A percentile compares a stretch with the other conserved stretches of the same genome.
These are phyloP conservation scores for Prunella himalayana DNA, from an alignment of 2,113 vertebrate species.

Conservation along the genomic window DNA sequence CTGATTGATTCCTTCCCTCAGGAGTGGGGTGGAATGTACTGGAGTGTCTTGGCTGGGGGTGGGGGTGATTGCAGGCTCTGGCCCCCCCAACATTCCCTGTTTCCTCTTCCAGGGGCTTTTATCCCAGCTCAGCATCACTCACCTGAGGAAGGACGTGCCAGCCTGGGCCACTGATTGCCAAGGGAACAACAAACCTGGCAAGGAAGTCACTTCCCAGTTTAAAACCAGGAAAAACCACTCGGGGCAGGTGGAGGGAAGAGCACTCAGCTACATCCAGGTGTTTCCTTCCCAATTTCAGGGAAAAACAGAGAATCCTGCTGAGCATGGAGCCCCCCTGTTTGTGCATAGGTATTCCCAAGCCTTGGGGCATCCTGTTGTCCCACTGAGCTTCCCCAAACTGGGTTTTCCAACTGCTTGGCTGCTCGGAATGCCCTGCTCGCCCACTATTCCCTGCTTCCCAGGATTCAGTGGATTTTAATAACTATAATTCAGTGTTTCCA, in stretches of 20 bases:
- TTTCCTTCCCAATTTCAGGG: neutral
- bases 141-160: neutral
- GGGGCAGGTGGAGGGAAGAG: neutral
- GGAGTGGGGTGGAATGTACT: neutral
- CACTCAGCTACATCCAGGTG: neutral
- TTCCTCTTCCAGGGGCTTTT: neutral
- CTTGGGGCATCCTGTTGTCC: neutral
- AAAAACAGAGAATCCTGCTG: neutral
- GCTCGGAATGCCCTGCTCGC: neutral
- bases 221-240: neutral
- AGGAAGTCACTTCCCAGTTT: neutral
- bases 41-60: neutral
- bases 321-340: neutral
- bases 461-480: conserved; percentile 1
- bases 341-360: rapidly evolving
- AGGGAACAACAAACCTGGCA: neutral
- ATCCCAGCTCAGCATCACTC: neutral
- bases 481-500: neutral
- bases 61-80: neutral
- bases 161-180: conserved; percentile 21
- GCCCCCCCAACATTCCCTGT: rapidly evolving
- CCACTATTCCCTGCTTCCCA: neutral
- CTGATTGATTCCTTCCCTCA: neutral
- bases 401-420: neutral
- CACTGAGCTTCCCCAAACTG: neutral